A percentile compares a stretch with the other conserved stretches of the same genome.
Conservation (phyloP, 2,888 invertebrate species). For the Trichogramma dendrolimi region DNA sequence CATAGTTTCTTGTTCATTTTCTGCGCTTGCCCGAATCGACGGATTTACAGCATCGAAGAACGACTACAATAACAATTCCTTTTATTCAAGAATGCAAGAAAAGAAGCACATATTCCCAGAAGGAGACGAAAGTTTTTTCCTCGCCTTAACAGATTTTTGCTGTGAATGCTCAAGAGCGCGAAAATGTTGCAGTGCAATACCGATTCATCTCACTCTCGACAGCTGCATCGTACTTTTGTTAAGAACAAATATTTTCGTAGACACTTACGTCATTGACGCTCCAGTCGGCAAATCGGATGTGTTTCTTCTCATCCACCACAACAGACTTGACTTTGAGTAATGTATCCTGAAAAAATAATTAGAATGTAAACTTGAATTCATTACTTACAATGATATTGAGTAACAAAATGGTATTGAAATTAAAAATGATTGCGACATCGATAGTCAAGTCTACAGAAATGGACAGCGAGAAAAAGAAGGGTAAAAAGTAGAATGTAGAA, state of each 20-base stretch:
- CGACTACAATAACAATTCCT: slow-evolving; percentile 3
- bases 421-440: neutral
- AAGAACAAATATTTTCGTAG: neutral
- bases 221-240: neutral
- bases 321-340: slow-evolving; percentile 78
- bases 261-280: slow-evolving; percentile 79
- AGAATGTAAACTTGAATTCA: neutral
- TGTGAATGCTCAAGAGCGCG: neutral
- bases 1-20: neutral
- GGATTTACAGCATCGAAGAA: neutral
- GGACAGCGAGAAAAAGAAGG: slow-evolving; percentile 4
- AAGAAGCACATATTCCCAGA: slow-evolving; percentile 11
- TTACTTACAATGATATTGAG: neutral
- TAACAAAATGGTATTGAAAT: neutral
- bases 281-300: slow-evolving; percentile 91
- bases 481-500: neutral
- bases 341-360: slow-evolving; percentile 65
- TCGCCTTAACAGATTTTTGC: neutral
- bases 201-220: too few species aligned
- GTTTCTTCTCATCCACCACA: slow-evolving; percentile 84
- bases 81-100: slow-evolving; percentile 11
- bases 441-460: neutral
- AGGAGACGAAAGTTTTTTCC: slow-evolving; percentile 4
- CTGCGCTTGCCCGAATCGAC: neutral
- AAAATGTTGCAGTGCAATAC: too few species aligned